These are phyloP conservation scores for Tupaia tana DNA, from an alignment of 2,113 vertebrate genomes.

Conservation along the genomic window DNA sequence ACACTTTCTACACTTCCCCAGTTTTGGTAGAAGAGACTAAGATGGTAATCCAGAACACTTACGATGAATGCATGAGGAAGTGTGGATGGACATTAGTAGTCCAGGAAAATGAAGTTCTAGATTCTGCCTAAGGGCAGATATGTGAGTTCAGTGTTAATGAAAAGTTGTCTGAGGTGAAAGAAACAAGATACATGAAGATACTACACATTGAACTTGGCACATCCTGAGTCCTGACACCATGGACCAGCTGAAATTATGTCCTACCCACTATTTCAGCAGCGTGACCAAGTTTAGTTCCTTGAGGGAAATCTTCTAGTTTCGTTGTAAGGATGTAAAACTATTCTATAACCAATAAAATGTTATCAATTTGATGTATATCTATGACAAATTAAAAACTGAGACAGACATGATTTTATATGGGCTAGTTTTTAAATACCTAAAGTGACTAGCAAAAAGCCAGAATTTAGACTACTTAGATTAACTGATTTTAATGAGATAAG, in stretches of 20 bases:
- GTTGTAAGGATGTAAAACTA: neutral
- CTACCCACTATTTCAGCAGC: neutral
- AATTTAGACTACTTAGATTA: neutral
- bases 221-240: neutral
- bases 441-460: neutral
- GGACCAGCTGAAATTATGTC: neutral
- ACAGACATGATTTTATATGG: neutral
- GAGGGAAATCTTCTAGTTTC: neutral
- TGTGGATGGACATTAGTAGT: neutral
- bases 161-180: neutral
- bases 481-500: neutral
- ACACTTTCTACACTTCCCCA: accelerated
- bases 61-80: neutral
- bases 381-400: neutral
- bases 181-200: neutral
- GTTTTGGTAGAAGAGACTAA: neutral
- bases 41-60: neutral
- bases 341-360: neutral
- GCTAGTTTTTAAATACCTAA: neutral
- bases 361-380: neutral
- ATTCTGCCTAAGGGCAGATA: neutral
- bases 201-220: neutral
- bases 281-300: neutral
- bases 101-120: neutral
- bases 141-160: neutral